A percentile compares a stretch with the other conserved stretches of the same genome.
phyloP scores from a whole-genome alignment of 1,140 invertebrate genomes.

The Drosophila azteca region DNA sequence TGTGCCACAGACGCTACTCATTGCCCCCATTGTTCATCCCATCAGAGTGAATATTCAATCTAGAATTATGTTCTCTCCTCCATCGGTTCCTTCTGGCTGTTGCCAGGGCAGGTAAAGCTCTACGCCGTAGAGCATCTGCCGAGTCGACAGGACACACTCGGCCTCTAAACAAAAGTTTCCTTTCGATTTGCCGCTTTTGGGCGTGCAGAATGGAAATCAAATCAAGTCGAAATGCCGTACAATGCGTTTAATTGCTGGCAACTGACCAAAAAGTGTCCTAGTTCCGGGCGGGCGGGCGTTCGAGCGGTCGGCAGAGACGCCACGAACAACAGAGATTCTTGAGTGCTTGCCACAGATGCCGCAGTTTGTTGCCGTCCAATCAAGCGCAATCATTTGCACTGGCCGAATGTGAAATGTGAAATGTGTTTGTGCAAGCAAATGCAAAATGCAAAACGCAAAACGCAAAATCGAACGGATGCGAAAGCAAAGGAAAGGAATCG shows the following conservation, averaged over 20 bases:
- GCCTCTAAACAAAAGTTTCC: background rate
- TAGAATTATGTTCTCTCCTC: too few relatives aligned
- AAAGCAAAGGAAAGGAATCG: too few relatives aligned
- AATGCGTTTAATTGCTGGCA: constrained; percentile 60
- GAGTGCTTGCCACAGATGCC: constrained; percentile 18
- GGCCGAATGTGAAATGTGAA: constrained; percentile 35
- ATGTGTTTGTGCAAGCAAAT: constrained; percentile 10
- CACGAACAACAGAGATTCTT: constrained; percentile 19
- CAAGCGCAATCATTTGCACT: constrained; percentile 53
- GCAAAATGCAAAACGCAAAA: too few relatives aligned
- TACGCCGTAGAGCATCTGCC: too few relatives aligned
- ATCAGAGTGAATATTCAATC: too few relatives aligned
- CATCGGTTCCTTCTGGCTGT: background rate
- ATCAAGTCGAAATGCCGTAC: constrained; percentile 59
- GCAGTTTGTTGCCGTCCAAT: constrained; percentile 26
- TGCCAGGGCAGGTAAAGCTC: too few relatives aligned
- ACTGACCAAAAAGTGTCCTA: constrained; percentile 21
- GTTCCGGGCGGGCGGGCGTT: too few relatives aligned
- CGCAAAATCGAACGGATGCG: too few relatives aligned
- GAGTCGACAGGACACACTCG: background rate
- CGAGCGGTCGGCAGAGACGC: background rate
- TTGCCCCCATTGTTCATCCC: too few relatives aligned
- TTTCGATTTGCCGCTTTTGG: constrained; percentile 29
- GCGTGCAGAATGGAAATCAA: constrained; percentile 52
- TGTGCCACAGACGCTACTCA: too few relatives aligned